Evolutionary conservation across 2,113 vertebrate genomes (phyloP), one percentile per base, ranked within the genome.

Genomic region (Phrynocephalus versicolor): DNA sequence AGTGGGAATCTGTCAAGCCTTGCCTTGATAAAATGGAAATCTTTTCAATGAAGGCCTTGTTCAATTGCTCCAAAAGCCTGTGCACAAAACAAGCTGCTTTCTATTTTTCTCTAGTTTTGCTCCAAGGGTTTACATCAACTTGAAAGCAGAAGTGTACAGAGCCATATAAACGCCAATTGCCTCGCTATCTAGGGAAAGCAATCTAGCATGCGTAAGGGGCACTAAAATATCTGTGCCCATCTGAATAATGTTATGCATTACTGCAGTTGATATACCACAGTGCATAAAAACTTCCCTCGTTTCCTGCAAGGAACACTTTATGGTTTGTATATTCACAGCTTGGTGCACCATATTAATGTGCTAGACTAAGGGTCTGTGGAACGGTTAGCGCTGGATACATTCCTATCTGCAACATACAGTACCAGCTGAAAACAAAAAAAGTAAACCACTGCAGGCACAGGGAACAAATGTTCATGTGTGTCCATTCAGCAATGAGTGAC

Each of bases 1-100:
- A n/a, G n/a, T n/a, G n/a, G n/a, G n/a, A n/a, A n/a, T n/a, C n/a
- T n/a, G n/a, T n/a, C n/a, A n/a, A n/a, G n/a, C n/a, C n/a, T n/a
- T n/a, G n/a, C n/a, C n/a, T n/a, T n/a, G n/a, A n/a, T n/a, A n/a
- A n/a, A n/a, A n/a, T 51, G 45, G 10, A 10, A 51, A 51, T 51
- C 45, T 69, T 85, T 90, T 90, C 35, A 88, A 89, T 35, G 10
- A 27, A n/a, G 60, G 4, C 35, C 89, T 80, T 82, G 79, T 80
- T 80, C 89, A 77, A 30, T 45, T 10, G 10, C 51, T 1, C 0
- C 86, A 0, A 5, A 69, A 85, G 57, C 3, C 30, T 15, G 41
- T 9, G 33, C 85, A 23, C 1, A 85, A 89, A 84, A 1, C 33
- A 23, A 69, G 18, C 83, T 60, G 16, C 39, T 78, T 62, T 45